Evolutionary conservation across 1,140 invertebrate genomes (phyloP).

Genomic region (Bilobella aurantiaca): DNA sequence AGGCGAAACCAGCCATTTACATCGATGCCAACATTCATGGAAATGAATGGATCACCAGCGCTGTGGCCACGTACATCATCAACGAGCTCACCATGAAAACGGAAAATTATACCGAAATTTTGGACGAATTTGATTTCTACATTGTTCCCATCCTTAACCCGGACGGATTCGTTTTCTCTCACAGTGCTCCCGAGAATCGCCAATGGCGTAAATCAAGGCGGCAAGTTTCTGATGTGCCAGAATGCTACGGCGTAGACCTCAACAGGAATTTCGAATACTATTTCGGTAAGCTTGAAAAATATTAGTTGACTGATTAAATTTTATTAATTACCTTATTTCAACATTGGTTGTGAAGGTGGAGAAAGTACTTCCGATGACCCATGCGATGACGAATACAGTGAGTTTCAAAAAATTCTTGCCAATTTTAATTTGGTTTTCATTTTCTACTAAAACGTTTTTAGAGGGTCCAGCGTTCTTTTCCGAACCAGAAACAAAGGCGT

Average conservation of each 20-base stretch:
- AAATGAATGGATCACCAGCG: background rate
- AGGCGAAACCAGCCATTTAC: background rate
- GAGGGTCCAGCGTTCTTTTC: background rate
- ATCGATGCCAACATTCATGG: constrained; percentile 3
- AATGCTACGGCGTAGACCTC: constrained; percentile 18
- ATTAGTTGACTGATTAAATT: too few species aligned
- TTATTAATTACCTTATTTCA: too few species aligned
- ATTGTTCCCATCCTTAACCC: constrained; percentile 51
- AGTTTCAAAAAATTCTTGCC: background rate
- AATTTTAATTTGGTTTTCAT: background rate
- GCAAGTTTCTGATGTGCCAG: background rate
- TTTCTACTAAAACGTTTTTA: background rate
- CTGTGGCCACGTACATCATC: constrained; percentile 3
- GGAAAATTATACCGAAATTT: constrained; percentile 30
- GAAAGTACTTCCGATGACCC: background rate
- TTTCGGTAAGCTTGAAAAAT: background rate
- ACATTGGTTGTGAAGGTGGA: background rate
- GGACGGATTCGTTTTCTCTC: constrained; percentile 44
- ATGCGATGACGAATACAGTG: background rate
- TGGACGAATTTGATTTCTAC: constrained; percentile 44
- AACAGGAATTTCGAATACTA: constrained; percentile 23
- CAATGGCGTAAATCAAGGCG: constrained; percentile 30
- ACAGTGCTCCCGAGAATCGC: constrained; percentile 23
- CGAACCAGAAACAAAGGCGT: background rate
- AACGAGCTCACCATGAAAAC: constrained; percentile 32